Conservation (phyloP, 2,888 invertebrate species). For the Brachyptera risi region DNA sequence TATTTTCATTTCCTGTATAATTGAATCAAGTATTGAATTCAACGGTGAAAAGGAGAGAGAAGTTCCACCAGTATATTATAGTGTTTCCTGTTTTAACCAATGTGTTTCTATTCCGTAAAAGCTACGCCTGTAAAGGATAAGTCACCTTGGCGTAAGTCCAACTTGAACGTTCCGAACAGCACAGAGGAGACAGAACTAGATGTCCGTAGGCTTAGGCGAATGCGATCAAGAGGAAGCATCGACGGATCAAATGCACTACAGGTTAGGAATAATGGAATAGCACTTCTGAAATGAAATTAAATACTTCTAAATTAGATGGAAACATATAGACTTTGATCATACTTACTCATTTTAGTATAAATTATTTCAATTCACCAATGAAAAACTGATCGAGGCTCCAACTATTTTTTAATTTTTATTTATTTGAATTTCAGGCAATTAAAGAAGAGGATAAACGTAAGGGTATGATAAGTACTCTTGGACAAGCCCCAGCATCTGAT, state of each 20-base stretch:
- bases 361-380: too few species aligned
- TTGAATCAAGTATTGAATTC: too few species aligned
- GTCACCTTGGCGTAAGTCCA: slow-evolving; percentile 71
- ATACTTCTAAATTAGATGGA: too few species aligned
- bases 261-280: slow-evolving; percentile 43
- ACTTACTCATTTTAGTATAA: too few species aligned
- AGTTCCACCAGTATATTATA: too few species aligned
- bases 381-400: background rate
- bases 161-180: slow-evolving; percentile 57
- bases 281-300: too few species aligned
- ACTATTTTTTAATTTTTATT: background rate
- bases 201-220: slow-evolving; percentile 51
- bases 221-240: slow-evolving; percentile 45
- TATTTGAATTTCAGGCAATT: slow-evolving; percentile 45
- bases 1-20: too few species aligned
- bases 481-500: slow-evolving; percentile 50
- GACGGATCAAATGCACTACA: slow-evolving; percentile 45
- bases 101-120: slow-evolving; percentile 48
- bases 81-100: too few species aligned
- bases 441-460: slow-evolving; percentile 61
- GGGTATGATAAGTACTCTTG: slow-evolving; percentile 53
- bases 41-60: too few species aligned
- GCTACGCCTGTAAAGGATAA: slow-evolving; percentile 64
- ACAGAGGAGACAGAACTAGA: slow-evolving; percentile 65
- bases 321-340: too few species aligned